Evolutionary conservation across 2,113 vertebrate genomes (phyloP).

Genomic region (Cynopterus brachyotis): DNA sequence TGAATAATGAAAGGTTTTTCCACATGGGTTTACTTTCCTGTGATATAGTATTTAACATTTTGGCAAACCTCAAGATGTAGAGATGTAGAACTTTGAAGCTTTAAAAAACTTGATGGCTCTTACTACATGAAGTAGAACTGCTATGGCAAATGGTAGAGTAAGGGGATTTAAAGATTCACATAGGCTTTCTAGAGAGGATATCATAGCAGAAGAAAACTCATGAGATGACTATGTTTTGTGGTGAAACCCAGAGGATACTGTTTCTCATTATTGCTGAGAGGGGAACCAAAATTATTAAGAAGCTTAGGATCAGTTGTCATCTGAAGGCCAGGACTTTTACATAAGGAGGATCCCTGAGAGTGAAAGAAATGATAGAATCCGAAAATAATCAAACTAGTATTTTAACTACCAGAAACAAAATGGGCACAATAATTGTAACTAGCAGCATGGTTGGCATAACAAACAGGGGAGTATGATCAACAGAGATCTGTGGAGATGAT

Average conservation of each 20-base stretch:
- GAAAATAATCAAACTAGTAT: neutral
- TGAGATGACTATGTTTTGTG: neutral
- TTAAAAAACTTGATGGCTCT: neutral
- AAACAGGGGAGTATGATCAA: neutral
- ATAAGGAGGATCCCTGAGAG: neutral
- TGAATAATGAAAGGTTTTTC: neutral
- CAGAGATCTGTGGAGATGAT: neutral
- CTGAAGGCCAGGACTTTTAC: neutral
- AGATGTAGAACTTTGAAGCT: neutral
- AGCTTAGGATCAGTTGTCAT: neutral
- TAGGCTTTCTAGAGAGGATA: neutral
- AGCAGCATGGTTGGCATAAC: neutral
- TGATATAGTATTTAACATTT: neutral
- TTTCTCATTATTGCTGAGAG: neutral
- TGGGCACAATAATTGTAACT: neutral
- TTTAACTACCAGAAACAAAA: neutral
- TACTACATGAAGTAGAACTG: neutral
- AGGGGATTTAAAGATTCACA: neutral
- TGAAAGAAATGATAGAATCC: neutral
- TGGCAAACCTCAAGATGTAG: neutral
- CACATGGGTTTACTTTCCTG: neutral
- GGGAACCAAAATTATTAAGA: neutral
- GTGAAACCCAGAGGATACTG: neutral
- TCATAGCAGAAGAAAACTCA: neutral
- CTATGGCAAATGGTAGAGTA: neutral